Evolutionary conservation across 1,140 invertebrate genomes (phyloP), one percentile per base, ranked within the genome.

Genomic region (Charaxes varanes): DNA sequence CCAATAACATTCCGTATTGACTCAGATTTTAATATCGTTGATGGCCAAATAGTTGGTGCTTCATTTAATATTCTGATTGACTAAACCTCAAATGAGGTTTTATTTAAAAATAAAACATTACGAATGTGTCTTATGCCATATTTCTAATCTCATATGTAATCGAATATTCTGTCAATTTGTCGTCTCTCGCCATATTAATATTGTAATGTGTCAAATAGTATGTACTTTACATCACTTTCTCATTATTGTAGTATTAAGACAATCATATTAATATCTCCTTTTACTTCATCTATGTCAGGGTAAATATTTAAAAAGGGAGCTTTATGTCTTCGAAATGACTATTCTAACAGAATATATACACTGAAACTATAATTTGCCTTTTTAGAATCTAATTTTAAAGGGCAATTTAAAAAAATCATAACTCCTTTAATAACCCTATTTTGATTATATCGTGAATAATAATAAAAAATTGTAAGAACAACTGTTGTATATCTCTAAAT

Each of bases 171-270:
- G 15, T 45, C 28, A 32, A 26, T 37, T 38, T 45, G 41, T 43
- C 41, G 32, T 43, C 31, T 45, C 42, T 45, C 42, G 42, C 42
- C 42, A 45, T 45, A 45, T 45, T 17, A 32, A 37, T 35, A 41
- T 26, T 32, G 15, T 45, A 45, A 45, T 38, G 35, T 45, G 22
- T 45, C 22, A 24, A 32, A 26, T 44, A 35, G 28, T 38, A 21
- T 38, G 10, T 37, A 32, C 18, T 22, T 37, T 36, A 30, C 33
- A 18, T 37, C 19, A 31, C 27, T 42, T 34, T 12, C 22, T 35
- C 31, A 45, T 13, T 18, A 37, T 36, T 11, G 28, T 45, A 45
- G 35, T 15, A 28, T 37, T 45, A 45, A 33, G 35, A 12, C 6
- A 37, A 44, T 13, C 10, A 17, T 8, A 13, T 13, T 14, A 2